Conservation (phyloP, 2,888 invertebrate species). For the Salticus scenicus region DNA sequence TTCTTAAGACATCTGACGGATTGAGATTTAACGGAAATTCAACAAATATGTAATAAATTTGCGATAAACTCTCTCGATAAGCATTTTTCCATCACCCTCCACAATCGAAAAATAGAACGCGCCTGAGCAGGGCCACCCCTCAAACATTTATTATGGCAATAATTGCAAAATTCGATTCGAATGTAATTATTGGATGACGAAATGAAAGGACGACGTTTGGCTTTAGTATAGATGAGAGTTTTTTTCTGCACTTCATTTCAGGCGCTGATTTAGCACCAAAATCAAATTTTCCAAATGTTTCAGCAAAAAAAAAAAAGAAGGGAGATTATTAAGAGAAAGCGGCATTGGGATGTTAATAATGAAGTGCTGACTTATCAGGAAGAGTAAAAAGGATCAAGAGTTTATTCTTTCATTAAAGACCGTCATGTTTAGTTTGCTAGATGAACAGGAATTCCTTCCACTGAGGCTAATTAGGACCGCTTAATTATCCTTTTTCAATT, state of each 20-base stretch:
- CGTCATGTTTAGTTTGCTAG: not conserved
- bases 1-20: too few species aligned
- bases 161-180: conserved; percentile 53
- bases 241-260: conserved; percentile 16
- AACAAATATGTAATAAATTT: conserved; percentile 29
- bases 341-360: conserved; percentile 2
- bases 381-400: not conserved
- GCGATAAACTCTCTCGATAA: not conserved
- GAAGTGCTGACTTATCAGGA: conserved; percentile 9
- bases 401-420: not conserved
- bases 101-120: conserved; percentile 12
- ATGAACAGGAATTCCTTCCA: not conserved
- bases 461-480: not conserved
- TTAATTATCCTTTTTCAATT: not conserved
- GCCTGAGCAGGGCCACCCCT: not conserved
- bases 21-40: too few species aligned
- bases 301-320: not conserved
- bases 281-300: conserved; percentile 15
- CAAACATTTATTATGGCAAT: conserved; percentile 43
- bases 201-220: not conserved
- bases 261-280: not conserved
- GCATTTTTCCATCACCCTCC: conserved; percentile 1
- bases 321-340: conserved; percentile 6
- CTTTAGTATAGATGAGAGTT: not conserved
- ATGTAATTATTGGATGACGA: conserved; percentile 44